Base-by-base conservation (phyloP, 2,113 vertebrate species). In the Martes martes region DNA sequence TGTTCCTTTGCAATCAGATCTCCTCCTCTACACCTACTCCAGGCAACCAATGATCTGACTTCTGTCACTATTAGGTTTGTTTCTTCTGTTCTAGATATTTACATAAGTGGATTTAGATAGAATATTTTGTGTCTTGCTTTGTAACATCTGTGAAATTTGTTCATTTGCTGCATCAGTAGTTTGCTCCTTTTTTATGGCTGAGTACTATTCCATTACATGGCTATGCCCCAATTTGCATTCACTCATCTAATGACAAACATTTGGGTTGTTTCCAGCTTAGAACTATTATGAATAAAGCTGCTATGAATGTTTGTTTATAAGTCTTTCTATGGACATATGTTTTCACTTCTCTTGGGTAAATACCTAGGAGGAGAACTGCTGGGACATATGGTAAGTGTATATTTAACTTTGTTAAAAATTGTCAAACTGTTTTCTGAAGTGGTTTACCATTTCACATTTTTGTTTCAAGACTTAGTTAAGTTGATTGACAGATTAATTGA, bases 321-420 rank as follows among this genome's bases (percentile, higher is more conserved):
- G 31, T 78, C 57, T 92, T 91, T 81, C 33, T 52, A 21, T 86
- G 26, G 59, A 78, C 59, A 92, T 57, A 80, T 63, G 69, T 67
- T 89, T 87, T 88, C 50, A 69, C 81, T 96, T 94, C 59, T 91
- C 74, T 95, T 94, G 71, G 26, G 26, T 83, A 95, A 97, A 92
- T 16, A 92, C 91, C 92, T 93, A 97, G 83, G 90, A 92, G 10
- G 67, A 26, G 73, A 74, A 63, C 28, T 24, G 26, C 90, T 18
- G n/a, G 67, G 67, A 85, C 83, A 92, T 83, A 95, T 31, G 84
- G 73, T 89, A 89, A 61, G 11, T 36, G 2, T 74, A 55, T 73
- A 83, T 45, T 97, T 87, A 92, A 90, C 50, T 93, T 55, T 52
- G 69, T 91, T 89, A 82, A 97, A 94, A 89, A 89, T 21, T 82